These are phyloP conservation scores for Plemyria rubiginata DNA, from an alignment of 2,888 invertebrate genomes.

Conservation along the genomic window DNA sequence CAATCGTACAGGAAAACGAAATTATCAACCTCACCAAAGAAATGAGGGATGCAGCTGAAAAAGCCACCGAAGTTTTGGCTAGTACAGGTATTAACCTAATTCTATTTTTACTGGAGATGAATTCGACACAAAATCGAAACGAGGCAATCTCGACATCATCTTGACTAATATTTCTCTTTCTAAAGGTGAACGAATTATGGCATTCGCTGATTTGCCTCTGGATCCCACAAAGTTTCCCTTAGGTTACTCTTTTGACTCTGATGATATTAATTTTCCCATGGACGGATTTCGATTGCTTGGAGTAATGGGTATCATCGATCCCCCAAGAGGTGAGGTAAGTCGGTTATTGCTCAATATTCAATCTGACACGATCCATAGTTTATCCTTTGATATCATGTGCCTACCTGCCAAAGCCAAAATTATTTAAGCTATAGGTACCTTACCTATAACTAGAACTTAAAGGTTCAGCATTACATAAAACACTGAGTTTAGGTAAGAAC, in stretches of 20 bases:
- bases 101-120: not conserved
- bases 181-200: constrained; percentile 93
- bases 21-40: constrained; percentile 77
- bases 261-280: constrained; percentile 94
- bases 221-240: constrained; percentile 94
- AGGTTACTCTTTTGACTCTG: constrained; percentile 94
- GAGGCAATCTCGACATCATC: too few relatives aligned
- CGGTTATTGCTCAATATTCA: too few relatives aligned
- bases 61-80: constrained; percentile 62
- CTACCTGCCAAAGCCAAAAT: too few relatives aligned
- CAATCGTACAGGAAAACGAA: constrained; percentile 91
- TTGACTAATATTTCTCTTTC: not conserved
- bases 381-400: too few relatives aligned
- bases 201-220: constrained; percentile 95
- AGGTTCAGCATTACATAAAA: too few relatives aligned
- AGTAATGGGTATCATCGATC: constrained; percentile 98
- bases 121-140: too few relatives aligned
- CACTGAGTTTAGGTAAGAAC: too few relatives aligned
- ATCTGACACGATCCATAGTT: too few relatives aligned
- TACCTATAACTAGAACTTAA: too few relatives aligned
- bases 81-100: constrained; percentile 61
- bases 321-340: constrained; percentile 86
- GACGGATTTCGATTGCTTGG: constrained; percentile 95
- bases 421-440: too few relatives aligned
- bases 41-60: constrained; percentile 56